Evolutionary conservation across 2,888 invertebrate genomes (phyloP), one percentile per base, ranked within the genome.

Genomic region (Ditula angustiorana): DNA sequence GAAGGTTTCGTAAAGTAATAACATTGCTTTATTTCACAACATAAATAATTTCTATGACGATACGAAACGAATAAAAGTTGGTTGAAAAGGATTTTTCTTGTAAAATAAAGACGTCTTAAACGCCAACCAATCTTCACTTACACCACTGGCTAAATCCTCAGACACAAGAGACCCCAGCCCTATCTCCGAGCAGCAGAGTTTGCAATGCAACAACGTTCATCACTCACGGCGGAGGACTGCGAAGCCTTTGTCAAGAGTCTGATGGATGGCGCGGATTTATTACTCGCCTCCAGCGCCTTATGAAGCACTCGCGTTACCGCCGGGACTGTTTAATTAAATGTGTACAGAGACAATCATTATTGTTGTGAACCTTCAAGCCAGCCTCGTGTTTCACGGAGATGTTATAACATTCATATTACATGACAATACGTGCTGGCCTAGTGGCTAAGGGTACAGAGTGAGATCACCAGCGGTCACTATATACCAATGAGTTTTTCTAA

Each of bases 181-280:
- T 61, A 46, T 24, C n/a, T 13, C 44, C 21, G 13, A 8, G 16
- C 44, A 53, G 23, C 16, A 61, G 10, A 46, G 53, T 52, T 11
- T 11, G 21, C 21, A 41, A 28, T 52, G 30, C 28, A n/a, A 30
- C 21, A 13, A 11, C 37, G 28, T 33, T 8, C 1, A 44, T 8
- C 37, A 13, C 28, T 8, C 30, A 33, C 7, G 19, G 50, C 41
- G 28, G 23, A 50, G 26, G 30, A 16, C n/a, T 60, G 19, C 19
- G 35, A 23, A 35, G 55, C 46, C 47, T 55, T 55, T 61, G 61
- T 55, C 46, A 55, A 46, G 55, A 44, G 33, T 10, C 53, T 61
- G 61, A 61, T 55, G 55, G 61, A 61, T 61, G 61, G 46, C 46
- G 47, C 21, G 61, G 61, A 61, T 61, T 61, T 47, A 61, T 55